Evolutionary conservation across 2,797 vertebrate species (phyloP).

Genomic region (Pitangus sulphuratus): DNA sequence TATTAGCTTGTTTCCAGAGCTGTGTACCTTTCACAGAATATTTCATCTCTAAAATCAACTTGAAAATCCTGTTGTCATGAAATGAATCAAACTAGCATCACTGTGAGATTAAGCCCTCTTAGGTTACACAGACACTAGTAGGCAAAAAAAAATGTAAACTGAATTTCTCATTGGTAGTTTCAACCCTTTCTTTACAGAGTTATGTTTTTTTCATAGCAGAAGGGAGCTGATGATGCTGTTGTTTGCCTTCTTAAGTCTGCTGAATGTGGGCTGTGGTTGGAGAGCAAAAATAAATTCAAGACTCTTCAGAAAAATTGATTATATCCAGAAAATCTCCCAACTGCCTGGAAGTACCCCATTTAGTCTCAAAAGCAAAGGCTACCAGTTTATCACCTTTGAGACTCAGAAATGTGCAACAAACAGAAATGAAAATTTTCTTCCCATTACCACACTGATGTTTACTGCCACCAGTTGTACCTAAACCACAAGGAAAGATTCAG

Average conservation of each 20-base stretch:
- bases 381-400: neutral
- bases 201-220: neutral
- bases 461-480: neutral
- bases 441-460: neutral
- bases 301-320: neutral
- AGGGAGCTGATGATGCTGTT: neutral
- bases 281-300: neutral
- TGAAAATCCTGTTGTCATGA: neutral
- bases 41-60: neutral
- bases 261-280: neutral
- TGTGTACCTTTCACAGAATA: neutral
- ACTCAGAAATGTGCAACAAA: neutral
- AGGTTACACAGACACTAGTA: neutral
- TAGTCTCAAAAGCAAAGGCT: neutral
- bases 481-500: neutral
- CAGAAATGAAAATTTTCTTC: neutral
- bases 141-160: neutral
- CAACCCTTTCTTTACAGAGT: neutral
- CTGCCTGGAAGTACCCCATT: neutral
- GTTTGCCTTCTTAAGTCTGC: neutral
- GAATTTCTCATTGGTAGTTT: neutral
- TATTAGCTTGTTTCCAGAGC: neutral
- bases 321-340: neutral
- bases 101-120: neutral
- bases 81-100: neutral